Percentiles rank a stretch among this genome's conserved stretches.
Conservation (phyloP, 2,113 vertebrate genomes). For the Circaetus gallicus region DNA sequence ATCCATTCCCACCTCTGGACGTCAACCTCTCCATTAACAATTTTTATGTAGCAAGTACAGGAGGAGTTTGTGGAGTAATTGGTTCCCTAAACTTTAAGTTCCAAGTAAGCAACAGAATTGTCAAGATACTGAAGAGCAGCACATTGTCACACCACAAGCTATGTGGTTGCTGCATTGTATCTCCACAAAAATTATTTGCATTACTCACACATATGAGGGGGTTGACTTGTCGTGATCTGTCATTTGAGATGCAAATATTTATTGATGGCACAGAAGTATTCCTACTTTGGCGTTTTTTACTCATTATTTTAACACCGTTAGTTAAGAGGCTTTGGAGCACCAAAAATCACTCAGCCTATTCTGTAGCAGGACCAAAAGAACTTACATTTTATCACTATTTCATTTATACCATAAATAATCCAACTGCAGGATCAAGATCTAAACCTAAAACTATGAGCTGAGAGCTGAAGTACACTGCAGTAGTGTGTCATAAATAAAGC, state of each 20-base stretch:
- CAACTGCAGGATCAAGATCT: not conserved
- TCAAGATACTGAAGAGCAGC: not conserved
- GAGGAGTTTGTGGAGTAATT: not conserved
- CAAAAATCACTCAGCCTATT: not conserved
- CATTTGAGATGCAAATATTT: conserved; percentile 45
- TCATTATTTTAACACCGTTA: not conserved
- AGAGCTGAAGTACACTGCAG: not conserved
- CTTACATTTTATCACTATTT: not conserved
- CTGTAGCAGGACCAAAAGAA: not conserved
- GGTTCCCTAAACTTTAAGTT: not conserved
- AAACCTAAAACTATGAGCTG: not conserved
- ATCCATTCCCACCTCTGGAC: not conserved
- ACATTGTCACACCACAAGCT: conserved; percentile 28
- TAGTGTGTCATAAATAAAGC: not conserved
- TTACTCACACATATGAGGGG: conserved; percentile 24
- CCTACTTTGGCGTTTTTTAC: conserved; percentile 12
- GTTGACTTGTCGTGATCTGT: conserved; percentile 25
- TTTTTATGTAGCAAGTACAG: not conserved
- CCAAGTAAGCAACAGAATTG: not conserved
- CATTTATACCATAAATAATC: not conserved
- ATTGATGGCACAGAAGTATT: conserved; percentile 9
- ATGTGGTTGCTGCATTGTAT: not conserved
- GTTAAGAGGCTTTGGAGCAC: not conserved
- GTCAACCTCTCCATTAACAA: not conserved
- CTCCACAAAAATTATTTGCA: conserved; percentile 13